These are phyloP conservation scores for Melanchra persicariae DNA, from an alignment of 2,888 invertebrate species.

Conservation along the genomic window DNA sequence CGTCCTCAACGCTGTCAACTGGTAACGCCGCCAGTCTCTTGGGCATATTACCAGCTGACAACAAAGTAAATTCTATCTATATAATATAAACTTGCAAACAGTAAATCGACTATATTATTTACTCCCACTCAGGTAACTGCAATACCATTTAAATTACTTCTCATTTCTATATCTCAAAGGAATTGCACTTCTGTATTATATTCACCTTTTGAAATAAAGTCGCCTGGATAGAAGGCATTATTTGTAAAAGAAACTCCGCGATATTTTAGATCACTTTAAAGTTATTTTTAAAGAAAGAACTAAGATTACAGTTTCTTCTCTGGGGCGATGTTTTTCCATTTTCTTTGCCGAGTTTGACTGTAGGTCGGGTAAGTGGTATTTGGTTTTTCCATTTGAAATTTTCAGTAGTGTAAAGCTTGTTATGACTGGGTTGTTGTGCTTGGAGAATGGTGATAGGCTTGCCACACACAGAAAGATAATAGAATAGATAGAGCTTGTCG, in stretches of 20 bases:
- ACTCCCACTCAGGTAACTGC: neutral
- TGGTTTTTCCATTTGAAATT: neutral
- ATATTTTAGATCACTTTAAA: slow-evolving; percentile 8
- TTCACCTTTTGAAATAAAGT: neutral
- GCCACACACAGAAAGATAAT: too few relatives aligned
- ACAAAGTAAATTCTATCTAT: too few relatives aligned
- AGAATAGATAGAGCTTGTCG: too few relatives aligned
- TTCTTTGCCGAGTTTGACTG: neutral
- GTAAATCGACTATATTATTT: neutral
- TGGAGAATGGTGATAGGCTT: too few relatives aligned
- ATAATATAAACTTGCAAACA: neutral
- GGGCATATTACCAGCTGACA: too few relatives aligned
- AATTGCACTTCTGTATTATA: slow-evolving; percentile 1
- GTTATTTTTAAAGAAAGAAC: slow-evolving; percentile 13
- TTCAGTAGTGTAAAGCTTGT: neutral
- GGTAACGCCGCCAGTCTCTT: too few relatives aligned
- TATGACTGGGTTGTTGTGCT: too few relatives aligned
- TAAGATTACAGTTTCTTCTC: neutral
- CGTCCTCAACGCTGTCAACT: too few relatives aligned
- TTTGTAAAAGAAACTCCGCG: slow-evolving; percentile 6
- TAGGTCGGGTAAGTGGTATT: neutral
- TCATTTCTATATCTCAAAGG: neutral
- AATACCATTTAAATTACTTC: neutral
- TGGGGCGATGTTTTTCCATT: too few relatives aligned
- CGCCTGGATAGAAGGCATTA: neutral